phyloP scores from a whole-genome alignment of 2,113 vertebrate genomes.

The Prionailurus viverrinus region DNA sequence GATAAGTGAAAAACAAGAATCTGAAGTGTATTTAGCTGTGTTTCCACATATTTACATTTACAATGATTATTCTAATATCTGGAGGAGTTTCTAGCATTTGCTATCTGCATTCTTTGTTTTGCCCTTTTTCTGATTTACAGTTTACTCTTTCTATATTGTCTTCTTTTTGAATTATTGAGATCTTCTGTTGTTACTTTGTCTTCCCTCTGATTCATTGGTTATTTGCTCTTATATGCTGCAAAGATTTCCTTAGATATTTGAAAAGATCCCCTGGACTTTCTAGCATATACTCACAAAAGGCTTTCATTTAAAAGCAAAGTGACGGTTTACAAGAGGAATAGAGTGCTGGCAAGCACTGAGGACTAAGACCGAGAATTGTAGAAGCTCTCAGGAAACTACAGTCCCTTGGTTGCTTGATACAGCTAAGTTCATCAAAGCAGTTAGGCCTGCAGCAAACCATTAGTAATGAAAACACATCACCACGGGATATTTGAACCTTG shows the following conservation, averaged over 20 bases:
- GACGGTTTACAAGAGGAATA: background rate
- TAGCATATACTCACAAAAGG: background rate
- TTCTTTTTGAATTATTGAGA: background rate
- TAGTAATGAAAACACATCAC: background rate
- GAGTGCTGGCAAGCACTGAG: background rate
- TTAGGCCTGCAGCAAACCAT: background rate
- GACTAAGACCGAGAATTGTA: background rate
- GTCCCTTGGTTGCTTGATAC: too few relatives aligned
- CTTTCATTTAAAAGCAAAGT: background rate
- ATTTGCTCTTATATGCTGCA: background rate
- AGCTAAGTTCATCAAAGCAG: background rate
- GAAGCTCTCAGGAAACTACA: background rate
- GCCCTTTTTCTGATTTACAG: background rate
- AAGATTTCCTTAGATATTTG: background rate
- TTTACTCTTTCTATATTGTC: background rate
- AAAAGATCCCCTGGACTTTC: background rate
- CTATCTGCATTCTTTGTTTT: background rate
- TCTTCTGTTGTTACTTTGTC: background rate
- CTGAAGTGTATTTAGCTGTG: background rate
- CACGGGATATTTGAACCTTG: background rate
- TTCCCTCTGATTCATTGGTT: background rate
- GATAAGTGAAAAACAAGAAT: background rate
- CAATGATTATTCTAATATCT: background rate
- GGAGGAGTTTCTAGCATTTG: background rate
- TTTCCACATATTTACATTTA: background rate